phyloP scores from a whole-genome alignment of 2,888 invertebrate species.

The Leptothorax acervorum region DNA sequence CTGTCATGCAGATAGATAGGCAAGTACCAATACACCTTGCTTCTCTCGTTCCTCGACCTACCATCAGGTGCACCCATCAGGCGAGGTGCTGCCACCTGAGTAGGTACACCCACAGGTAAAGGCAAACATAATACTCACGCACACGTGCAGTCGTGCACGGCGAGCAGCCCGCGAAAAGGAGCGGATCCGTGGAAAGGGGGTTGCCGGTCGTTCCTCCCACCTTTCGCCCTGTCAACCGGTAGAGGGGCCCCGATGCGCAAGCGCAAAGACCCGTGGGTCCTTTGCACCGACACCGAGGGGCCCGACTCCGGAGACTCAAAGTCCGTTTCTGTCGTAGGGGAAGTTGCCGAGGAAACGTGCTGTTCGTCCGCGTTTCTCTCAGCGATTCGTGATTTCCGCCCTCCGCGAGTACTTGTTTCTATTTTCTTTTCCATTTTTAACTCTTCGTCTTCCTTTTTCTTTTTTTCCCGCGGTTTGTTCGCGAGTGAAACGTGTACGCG shows the following conservation, averaged over 20 bases:
- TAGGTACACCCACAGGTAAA: conserved; percentile 70
- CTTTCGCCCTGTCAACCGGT: conserved; percentile 11
- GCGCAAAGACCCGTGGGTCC: conserved; percentile 73
- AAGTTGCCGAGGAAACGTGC: conserved; percentile 79
- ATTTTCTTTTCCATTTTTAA: conserved; percentile 3
- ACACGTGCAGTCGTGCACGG: conserved; percentile 2
- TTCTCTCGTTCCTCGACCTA: conserved; percentile 33
- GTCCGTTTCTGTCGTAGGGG: conserved; percentile 80
- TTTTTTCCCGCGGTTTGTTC: conserved; percentile 13
- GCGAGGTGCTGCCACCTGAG: conserved; percentile 79
- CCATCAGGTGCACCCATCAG: conserved; percentile 51
- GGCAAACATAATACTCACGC: background rate
- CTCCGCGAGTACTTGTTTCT: conserved; percentile 8
- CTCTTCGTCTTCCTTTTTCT: conserved; percentile 4
- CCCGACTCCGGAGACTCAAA: conserved; percentile 76
- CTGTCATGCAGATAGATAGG: background rate
- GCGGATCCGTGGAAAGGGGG: conserved; percentile 74
- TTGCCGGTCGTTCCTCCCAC: conserved; percentile 70
- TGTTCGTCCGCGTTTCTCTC: conserved; percentile 65
- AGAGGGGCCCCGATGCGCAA: conserved; percentile 66
- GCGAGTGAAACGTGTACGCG: conserved; percentile 34
- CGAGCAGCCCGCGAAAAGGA: conserved; percentile 62
- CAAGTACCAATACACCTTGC: conserved; percentile 41
- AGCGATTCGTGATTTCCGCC: conserved; percentile 61
- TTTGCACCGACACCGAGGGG: conserved; percentile 66